phyloP scores from a whole-genome alignment of 2,113 vertebrate species.

The Zingel zingel region DNA sequence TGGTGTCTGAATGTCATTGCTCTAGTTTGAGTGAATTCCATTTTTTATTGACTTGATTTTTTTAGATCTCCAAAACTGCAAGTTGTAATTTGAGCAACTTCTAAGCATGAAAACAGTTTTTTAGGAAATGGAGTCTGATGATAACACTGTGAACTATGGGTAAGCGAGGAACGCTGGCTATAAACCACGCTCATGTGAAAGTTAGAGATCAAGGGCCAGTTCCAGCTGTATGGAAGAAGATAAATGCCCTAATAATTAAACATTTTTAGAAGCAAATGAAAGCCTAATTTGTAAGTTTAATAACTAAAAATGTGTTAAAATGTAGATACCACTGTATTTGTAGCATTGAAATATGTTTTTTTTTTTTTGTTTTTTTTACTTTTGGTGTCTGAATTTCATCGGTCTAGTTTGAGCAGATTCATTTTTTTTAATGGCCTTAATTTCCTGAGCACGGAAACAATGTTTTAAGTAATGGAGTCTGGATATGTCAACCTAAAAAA shows the following conservation, averaged over 20 bases:
- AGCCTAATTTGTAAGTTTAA: not conserved
- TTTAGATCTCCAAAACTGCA: not conserved
- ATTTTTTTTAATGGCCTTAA: no score
- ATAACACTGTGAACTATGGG: no score
- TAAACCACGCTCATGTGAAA: not conserved
- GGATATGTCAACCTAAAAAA: not conserved
- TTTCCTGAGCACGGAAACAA: no score
- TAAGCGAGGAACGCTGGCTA: not conserved
- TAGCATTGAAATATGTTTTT: no score
- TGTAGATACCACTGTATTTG: not conserved
- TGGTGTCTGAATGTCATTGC: not conserved
- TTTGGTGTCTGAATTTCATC: not conserved
- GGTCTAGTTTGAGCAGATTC: not conserved
- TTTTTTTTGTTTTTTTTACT: no score
- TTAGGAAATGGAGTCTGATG: no score
- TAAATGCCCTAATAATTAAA: not conserved
- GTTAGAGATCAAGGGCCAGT: not conserved
- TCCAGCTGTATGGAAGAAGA: not conserved
- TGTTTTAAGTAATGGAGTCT: not conserved
- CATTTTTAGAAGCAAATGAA: not conserved
- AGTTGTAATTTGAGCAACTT: not conserved
- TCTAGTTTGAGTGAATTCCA: not conserved
- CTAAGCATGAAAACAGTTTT: not conserved
- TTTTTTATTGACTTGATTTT: no score
- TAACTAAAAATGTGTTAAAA: not conserved